Conservation (phyloP, 2,797 vertebrate genomes). For the Lophius americanus region DNA sequence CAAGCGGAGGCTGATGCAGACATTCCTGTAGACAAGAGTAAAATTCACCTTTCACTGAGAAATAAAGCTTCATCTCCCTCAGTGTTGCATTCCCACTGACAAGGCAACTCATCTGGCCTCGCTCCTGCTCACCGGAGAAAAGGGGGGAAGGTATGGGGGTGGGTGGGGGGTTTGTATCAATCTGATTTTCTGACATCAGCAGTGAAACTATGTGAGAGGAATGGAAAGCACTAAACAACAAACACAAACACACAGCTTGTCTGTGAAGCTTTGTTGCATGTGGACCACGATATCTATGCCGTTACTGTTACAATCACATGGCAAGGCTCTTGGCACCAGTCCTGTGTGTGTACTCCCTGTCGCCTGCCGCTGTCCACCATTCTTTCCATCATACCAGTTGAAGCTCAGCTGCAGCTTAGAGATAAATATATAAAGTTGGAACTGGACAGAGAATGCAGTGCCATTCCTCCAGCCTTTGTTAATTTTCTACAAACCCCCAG, state of each 20-base stretch:
- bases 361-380: constrained; percentile 19
- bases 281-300: too few relatives aligned
- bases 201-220: constrained; percentile 41
- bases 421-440: constrained; percentile 53
- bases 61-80: constrained; percentile 74
- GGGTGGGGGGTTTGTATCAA: constrained; percentile 36
- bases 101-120: constrained; percentile 67
- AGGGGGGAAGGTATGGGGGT: neutral
- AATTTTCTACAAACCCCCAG: constrained; percentile 33
- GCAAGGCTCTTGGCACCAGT: too few relatives aligned
- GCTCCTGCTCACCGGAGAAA: constrained; percentile 39
- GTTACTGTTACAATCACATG: too few relatives aligned
- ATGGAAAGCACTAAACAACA: neutral
- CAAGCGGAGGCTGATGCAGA: constrained; percentile 76
- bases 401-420: constrained; percentile 45
- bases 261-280: neutral
- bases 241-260: constrained; percentile 1
- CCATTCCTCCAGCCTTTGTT: constrained; percentile 22
- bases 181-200: constrained; percentile 51
- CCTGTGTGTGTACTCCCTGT: neutral
- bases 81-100: constrained; percentile 71
- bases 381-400: constrained; percentile 26
- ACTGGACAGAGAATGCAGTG: constrained; percentile 16
- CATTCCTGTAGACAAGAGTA: constrained; percentile 80
- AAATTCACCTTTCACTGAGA: constrained; percentile 74